Base-by-base conservation (phyloP, 1,140 invertebrate genomes). In the Apis mellifera region DNA sequence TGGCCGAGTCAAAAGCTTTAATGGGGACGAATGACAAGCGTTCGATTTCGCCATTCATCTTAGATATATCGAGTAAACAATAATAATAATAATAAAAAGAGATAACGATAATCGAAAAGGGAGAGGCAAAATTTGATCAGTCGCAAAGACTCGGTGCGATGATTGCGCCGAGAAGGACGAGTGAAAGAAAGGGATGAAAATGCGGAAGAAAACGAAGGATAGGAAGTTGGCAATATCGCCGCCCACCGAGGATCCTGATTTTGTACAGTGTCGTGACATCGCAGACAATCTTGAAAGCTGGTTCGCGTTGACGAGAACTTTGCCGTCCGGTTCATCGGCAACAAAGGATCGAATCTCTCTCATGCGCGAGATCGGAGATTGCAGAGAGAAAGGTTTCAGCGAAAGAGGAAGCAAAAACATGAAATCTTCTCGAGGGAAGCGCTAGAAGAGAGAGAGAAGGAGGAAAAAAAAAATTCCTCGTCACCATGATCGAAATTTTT, bases 211-310 rank as follows among this genome's bases (percentile, higher is more conserved):
- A 15, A 78, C 9, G 71, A 26, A 60, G 68, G 62, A 77, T 57
- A 57, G 76, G 66, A 89, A 77, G 75, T 84, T 87, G 75, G 76
- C 76, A 84, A 82, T 89, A 90, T 88, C 83, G 84, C 78, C 83
- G 84, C 78, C 69, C 32, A 65, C 52, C 15, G 48, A 86, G 73
- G 76, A 82, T 75, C 66, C 69, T 82, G 79, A 87, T 84, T 90
- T 89, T 83, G 64, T 64, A 74, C 66, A 76, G 71, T 70, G 78
- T 65, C 79, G 23, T 75, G 82, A 83, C 70, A 84, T 81, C 85
- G 70, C 82, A 85, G 84, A 78, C 87, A 89, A 87, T 87, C 86
- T 84, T 72, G 82, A 80, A 86, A 84, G 82, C 79, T 85, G 77
- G 65, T 80, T 85, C 72, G 70, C 54, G 69, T 86, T 82, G 82